Conservation (phyloP, 2,113 vertebrate genomes). For the Pampusana beccarii region DNA sequence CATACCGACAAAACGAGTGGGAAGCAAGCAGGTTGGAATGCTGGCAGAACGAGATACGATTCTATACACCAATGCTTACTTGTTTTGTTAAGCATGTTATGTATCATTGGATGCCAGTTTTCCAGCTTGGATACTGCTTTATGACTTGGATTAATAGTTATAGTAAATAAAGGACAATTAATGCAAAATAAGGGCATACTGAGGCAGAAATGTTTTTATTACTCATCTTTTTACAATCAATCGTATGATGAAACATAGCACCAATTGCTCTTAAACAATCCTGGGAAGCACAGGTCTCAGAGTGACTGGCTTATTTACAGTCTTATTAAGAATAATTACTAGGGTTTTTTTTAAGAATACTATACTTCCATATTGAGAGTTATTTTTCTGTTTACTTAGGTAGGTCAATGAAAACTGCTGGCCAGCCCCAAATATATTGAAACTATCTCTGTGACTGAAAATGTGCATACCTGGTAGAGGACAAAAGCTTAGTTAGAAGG, state of each 20-base stretch:
- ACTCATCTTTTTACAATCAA: not conserved
- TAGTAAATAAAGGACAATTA: not conserved
- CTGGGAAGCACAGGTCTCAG: not conserved
- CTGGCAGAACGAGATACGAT: not conserved
- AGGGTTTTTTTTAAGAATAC: not conserved
- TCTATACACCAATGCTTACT: not conserved
- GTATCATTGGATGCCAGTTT: not conserved
- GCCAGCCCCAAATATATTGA: not conserved
- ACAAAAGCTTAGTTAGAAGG: not conserved
- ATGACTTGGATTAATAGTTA: not conserved
- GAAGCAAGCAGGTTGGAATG: not conserved
- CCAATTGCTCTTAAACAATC: not conserved
- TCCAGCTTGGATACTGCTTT: not conserved
- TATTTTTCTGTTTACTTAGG: not conserved
- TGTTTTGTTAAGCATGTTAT: not conserved
- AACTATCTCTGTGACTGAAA: not conserved
- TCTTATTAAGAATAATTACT: not conserved
- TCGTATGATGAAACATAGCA: not conserved
- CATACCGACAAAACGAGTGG: not conserved
- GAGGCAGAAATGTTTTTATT: not conserved
- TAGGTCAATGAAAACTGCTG: not conserved
- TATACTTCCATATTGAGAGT: not conserved
- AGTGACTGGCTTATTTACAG: not conserved
- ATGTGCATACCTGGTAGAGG: not conserved
- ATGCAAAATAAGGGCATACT: not conserved